A percentile compares a stretch with the other conserved stretches of the same genome.
phyloP scores from a whole-genome alignment of 2,113 vertebrate species.

The Heptranchias perlo region DNA sequence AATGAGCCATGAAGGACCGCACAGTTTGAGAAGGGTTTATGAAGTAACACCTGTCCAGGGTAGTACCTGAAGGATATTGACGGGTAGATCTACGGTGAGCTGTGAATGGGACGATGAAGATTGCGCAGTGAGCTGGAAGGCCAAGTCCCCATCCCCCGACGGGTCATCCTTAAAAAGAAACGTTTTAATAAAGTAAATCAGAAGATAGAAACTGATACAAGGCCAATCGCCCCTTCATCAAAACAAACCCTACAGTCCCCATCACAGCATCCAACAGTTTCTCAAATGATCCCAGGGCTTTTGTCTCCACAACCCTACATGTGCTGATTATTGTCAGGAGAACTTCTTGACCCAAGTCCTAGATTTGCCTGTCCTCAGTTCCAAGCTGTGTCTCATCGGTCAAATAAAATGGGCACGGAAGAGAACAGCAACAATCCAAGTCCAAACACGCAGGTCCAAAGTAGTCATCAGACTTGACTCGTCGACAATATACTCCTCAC shows the following conservation, averaged over 20 bases:
- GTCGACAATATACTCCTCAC: neutral
- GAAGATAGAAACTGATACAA: neutral
- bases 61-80: slow-evolving; percentile 83
- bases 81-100: slow-evolving; percentile 79
- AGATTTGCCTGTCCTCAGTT: neutral
- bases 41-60: neutral
- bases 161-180: slow-evolving; percentile 69
- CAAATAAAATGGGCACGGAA: neutral
- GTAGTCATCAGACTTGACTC: neutral
- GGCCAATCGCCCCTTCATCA: neutral
- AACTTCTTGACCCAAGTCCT: neutral
- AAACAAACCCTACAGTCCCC: neutral
- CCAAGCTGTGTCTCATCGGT: neutral
- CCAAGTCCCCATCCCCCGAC: slow-evolving; percentile 72
- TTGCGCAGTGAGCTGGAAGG: slow-evolving; percentile 76
- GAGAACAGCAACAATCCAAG: neutral
- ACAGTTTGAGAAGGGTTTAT: neutral
- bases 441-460: neutral
- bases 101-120: slow-evolving; percentile 75
- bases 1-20: neutral
- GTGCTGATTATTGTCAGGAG: neutral
- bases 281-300: neutral
- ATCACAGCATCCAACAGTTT: neutral
- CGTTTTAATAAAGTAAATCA: neutral
- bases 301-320: neutral